phyloP scores from a whole-genome alignment of 1,140 invertebrate species.

The Drosophila equinoxialis region DNA sequence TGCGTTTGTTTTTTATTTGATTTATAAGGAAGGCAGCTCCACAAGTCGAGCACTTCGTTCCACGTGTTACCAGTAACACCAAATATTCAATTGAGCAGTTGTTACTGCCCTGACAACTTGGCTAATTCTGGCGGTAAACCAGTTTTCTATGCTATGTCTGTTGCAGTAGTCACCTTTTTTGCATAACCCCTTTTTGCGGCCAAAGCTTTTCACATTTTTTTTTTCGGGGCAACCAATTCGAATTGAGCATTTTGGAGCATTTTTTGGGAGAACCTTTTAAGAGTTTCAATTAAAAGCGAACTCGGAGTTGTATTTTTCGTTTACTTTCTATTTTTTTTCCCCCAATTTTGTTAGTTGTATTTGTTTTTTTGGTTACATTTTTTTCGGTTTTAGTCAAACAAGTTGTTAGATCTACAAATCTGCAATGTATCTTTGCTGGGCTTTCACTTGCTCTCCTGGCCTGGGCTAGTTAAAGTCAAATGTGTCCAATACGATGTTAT shows the following conservation, averaged over 20 bases:
- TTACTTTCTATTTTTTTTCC: conserved; percentile 50
- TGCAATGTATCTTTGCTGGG: conserved; percentile 26
- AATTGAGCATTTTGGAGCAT: conserved; percentile 10
- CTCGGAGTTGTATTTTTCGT: neutral
- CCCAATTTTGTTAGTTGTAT: conserved; percentile 30
- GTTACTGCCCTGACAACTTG: conserved; percentile 55
- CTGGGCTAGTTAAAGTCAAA: conserved; percentile 36
- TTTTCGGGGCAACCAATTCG: conserved; percentile 22
- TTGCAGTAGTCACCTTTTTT: conserved; percentile 61
- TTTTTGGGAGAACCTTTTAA: conserved; percentile 49
- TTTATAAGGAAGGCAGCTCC: conserved; percentile 5
- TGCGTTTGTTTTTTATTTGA: neutral
- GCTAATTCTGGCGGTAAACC: conserved; percentile 74
- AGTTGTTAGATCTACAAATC: conserved; percentile 39
- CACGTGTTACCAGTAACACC: conserved; percentile 48
- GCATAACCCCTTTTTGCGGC: conserved; percentile 63
- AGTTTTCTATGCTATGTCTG: conserved; percentile 48
- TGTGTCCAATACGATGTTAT: conserved; percentile 34
- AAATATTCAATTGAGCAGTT: conserved; percentile 41
- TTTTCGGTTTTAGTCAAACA: conserved; percentile 22
- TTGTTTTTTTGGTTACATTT: conserved; percentile 4
- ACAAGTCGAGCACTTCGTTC: neutral
- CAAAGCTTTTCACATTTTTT: conserved; percentile 55
- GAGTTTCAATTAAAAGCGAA: conserved; percentile 26
- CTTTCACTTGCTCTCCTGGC: conserved; percentile 41